Base-by-base conservation (phyloP, 2,888 invertebrate genomes). In the Cinara cedri region DNA sequence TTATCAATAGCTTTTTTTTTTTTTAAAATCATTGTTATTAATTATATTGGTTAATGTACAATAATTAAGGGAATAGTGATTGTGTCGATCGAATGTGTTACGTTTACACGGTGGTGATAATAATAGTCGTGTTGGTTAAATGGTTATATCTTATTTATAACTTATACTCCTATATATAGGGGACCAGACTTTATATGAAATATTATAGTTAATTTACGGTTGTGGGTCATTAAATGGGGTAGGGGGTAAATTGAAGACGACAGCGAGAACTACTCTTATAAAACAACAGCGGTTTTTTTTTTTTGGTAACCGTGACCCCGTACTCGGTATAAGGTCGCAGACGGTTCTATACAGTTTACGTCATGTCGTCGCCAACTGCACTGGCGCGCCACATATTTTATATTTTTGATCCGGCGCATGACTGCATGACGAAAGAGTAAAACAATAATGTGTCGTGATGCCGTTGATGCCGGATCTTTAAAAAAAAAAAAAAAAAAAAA, bases 221-320 rank as follows among this genome's bases (percentile, higher is more conserved):
- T 34, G 14, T 26, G 8, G 54, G 24, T 57, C 24, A 44, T 72
- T 24, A 57, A 72, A 46, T 19, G 9, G 6, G 19, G 19, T 34
- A 34, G 6, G 6, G 6, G 6, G 6, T 4, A 34, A 34, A 34
- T 34, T 34, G 34, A 34, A 34, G 34, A 34, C 34, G 34, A 34
- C 34, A 34, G 6, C 34, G 34, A 6, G 34, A 34, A 34, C 34
- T 34, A 6, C n/a, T n/a, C n/a, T n/a, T 34, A 34, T 34, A 62
- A 65, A 21, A 46, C 14, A 16, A n/a, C 4, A 21, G 34, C 21
- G 21, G 21, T 1, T 21, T 14, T 16, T 10, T n/a, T 24, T 74
- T 74, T 74, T 21, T 21, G 62, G 51, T 63, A 63, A 74, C 74
- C 49, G 11, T 74, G 63, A 74, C 74, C 72, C 49, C 34, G 54